Conservation (phyloP, 2,888 invertebrate species). For the Callyntrura guangdongensis region DNA sequence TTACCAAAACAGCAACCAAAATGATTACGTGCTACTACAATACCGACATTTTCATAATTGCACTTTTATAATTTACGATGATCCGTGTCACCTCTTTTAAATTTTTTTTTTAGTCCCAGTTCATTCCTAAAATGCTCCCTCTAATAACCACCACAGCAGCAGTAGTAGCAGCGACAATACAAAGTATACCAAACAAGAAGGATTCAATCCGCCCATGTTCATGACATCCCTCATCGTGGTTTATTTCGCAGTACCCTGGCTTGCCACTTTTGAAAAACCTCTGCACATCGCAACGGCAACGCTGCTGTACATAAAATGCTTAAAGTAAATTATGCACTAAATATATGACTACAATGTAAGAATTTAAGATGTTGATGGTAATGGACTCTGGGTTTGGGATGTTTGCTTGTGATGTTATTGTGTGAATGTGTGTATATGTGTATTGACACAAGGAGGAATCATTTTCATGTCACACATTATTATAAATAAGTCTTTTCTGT, state of each 20-base stretch:
- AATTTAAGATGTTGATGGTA: neutral
- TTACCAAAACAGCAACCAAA: neutral
- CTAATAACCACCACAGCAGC: too few species aligned
- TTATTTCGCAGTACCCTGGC: too few species aligned
- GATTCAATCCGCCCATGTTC: too few species aligned
- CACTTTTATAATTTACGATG: neutral
- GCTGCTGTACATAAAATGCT: neutral
- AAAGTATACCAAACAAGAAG: neutral
- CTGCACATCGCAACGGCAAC: too few species aligned
- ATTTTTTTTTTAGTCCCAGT: neutral
- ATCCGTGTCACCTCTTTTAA: neutral
- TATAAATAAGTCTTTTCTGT: neutral
- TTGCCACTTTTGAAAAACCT: neutral
- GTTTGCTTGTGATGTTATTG: neutral
- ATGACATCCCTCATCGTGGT: too few species aligned
- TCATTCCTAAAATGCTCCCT: too few species aligned
- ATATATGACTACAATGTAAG: neutral
- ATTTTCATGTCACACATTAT: constrained; percentile 14
- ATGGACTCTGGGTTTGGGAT: neutral
- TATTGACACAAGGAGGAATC: constrained; percentile 37
- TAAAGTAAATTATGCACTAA: neutral
- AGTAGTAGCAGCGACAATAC: neutral
- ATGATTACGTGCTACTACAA: too few species aligned
- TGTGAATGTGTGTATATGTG: neutral
- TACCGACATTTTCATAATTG: too few species aligned